Conservation (phyloP, 2,797 vertebrate species). For the Taeniopygia guttata region DNA sequence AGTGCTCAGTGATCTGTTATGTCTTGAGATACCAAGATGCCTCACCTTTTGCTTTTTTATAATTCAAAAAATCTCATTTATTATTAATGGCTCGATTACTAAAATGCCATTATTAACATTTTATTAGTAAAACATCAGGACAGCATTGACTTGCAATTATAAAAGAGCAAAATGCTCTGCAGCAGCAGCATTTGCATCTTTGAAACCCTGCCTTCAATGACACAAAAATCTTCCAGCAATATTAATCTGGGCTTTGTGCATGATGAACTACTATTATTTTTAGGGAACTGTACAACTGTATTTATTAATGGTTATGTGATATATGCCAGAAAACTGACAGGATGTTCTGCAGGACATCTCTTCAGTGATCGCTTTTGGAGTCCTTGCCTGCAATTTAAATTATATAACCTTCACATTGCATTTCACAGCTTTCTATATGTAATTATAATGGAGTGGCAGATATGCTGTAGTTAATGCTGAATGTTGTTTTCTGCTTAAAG, state of each 20-base stretch:
- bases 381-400: slow-evolving; percentile 2
- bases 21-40: background rate
- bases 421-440: slow-evolving; percentile 30
- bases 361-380: background rate
- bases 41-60: background rate
- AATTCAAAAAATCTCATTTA: background rate
- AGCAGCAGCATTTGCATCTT: background rate
- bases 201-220: background rate
- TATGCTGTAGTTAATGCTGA: slow-evolving; percentile 38
- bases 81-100: background rate
- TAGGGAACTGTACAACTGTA: slow-evolving; percentile 14
- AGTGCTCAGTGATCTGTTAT: slow-evolving; percentile 1
- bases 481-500: slow-evolving; percentile 59
- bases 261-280: slow-evolving; percentile 7
- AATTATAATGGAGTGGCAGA: slow-evolving; percentile 40
- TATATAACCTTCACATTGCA: slow-evolving; percentile 31
- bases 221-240: background rate
- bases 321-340: slow-evolving; percentile 14
- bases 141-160: background rate
- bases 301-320: slow-evolving; percentile 33
- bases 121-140: background rate
- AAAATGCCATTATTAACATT: background rate
- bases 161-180: background rate
- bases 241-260: background rate
- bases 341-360: slow-evolving; percentile 38